Percentiles rank a stretch among this genome's conserved stretches.
Evolutionary conservation across 1,140 invertebrate genomes (phyloP).

Genomic region (Euura saliciscinereae): DNA sequence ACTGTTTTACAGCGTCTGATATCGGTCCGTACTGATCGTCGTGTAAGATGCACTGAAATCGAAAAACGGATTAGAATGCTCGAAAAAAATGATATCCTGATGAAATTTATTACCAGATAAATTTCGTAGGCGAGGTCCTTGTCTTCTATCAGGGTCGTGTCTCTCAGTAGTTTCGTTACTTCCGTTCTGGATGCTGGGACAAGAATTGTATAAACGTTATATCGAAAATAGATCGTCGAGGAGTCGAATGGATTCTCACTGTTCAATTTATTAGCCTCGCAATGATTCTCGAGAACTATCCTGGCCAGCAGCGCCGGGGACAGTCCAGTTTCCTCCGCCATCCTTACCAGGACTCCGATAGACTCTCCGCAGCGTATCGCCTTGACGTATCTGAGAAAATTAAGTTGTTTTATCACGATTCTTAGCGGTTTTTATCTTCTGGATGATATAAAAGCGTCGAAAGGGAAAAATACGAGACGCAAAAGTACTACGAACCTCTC

Average conservation of each 20-base stretch:
- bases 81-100: no score
- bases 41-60: slow-evolving; percentile 67
- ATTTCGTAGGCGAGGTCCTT: slow-evolving; percentile 76
- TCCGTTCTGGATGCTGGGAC: slow-evolving; percentile 39
- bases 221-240: slow-evolving; percentile 12
- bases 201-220: slow-evolving; percentile 16
- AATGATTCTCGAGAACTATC: slow-evolving; percentile 68
- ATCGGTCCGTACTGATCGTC: slow-evolving; percentile 81
- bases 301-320: slow-evolving; percentile 71
- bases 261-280: slow-evolving; percentile 32
- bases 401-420: slow-evolving; percentile 12
- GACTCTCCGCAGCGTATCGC: slow-evolving; percentile 42
- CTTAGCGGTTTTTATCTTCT: no score
- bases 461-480: neutral
- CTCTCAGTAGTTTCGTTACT: slow-evolving; percentile 70
- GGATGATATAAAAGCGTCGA: slow-evolving; percentile 10
- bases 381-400: slow-evolving; percentile 35
- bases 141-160: slow-evolving; percentile 75
- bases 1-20: slow-evolving; percentile 76
- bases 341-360: slow-evolving; percentile 63
- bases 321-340: slow-evolving; percentile 63
- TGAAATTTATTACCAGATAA: slow-evolving; percentile 67
- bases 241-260: slow-evolving; percentile 23
- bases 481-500: slow-evolving; percentile 28
- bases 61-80: slow-evolving; percentile 20